Conservation (phyloP, 2,113 vertebrate genomes). For the Forbesichthys papilliferus region DNA sequence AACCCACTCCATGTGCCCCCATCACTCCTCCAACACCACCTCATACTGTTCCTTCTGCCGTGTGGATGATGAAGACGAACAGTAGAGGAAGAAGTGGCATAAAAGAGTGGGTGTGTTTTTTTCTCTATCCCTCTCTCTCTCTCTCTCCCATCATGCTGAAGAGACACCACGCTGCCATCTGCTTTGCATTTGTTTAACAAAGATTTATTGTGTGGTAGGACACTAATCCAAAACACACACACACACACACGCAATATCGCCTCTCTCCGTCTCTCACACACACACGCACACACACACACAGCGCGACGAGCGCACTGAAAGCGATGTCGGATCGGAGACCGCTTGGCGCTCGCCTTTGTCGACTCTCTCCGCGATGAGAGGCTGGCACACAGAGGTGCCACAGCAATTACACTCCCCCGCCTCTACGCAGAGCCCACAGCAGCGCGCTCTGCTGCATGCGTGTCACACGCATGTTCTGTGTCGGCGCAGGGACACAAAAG, state of each 20-base stretch:
- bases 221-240: constrained; percentile 80
- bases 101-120: constrained; percentile 66
- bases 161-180: constrained; percentile 79
- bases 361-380: constrained; percentile 70
- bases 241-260: constrained; percentile 72
- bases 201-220: constrained; percentile 81
- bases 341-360: constrained; percentile 69
- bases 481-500: constrained; percentile 55
- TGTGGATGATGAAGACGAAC: constrained; percentile 64
- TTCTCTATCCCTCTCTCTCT: constrained; percentile 51
- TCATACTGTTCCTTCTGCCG: constrained; percentile 55
- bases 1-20: constrained; percentile 71
- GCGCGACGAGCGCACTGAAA: constrained; percentile 22
- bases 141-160: constrained; percentile 64
- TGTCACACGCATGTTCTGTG: constrained; percentile 68
- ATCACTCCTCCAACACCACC: constrained; percentile 58
- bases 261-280: constrained; percentile 64
- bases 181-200: constrained; percentile 83
- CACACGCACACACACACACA: constrained; percentile 57
- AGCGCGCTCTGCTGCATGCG: constrained; percentile 68
- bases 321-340: constrained; percentile 74
- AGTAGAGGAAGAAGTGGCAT: constrained; percentile 65
- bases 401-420: constrained; percentile 73
- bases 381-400: constrained; percentile 75
- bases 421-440: constrained; percentile 64